Evolutionary conservation across 2,888 invertebrate genomes (phyloP).

Genomic region (Troides oblongomaculatus): DNA sequence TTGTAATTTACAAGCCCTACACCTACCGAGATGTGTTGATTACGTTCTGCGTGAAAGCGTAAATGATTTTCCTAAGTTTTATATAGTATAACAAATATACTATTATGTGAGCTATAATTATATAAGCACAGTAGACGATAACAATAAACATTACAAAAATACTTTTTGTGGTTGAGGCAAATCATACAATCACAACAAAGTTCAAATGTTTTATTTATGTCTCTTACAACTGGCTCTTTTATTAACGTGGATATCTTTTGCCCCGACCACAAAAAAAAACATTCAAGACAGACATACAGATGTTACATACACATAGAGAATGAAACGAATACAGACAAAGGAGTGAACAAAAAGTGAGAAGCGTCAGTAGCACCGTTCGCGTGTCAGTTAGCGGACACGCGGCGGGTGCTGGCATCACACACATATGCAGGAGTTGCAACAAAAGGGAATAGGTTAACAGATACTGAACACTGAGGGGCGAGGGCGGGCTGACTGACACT

Average conservation of each 20-base stretch:
- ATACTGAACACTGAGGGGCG: constrained; percentile 81
- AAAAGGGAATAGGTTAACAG: constrained; percentile 78
- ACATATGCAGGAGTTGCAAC: constrained; percentile 80
- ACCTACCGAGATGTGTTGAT: constrained; percentile 71
- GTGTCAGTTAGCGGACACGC: constrained; percentile 67
- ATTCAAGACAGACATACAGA: constrained; percentile 80
- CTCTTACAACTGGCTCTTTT: constrained; percentile 36
- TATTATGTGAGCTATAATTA: constrained; percentile 72
- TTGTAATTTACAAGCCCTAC: constrained; percentile 70
- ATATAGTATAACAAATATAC: constrained; percentile 69
- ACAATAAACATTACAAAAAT: constrained; percentile 77
- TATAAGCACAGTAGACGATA: constrained; percentile 79
- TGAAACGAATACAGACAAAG: constrained; percentile 80
- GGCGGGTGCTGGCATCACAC: constrained; percentile 72
- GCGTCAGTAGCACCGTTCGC: constrained; percentile 71
- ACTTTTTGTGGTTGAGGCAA: constrained; percentile 71
- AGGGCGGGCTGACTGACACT: constrained; percentile 87
- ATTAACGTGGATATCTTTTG: constrained; percentile 53
- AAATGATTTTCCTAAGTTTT: constrained; percentile 79
- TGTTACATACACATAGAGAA: constrained; percentile 82
- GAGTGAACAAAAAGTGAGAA: constrained; percentile 77
- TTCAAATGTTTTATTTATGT: background rate
- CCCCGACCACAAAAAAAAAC: constrained; percentile 72
- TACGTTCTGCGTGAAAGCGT: constrained; percentile 80
- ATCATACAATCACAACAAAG: background rate